These are phyloP conservation scores for Epirrhoe alternata DNA, from an alignment of 2,888 invertebrate species.

Conservation along the genomic window DNA sequence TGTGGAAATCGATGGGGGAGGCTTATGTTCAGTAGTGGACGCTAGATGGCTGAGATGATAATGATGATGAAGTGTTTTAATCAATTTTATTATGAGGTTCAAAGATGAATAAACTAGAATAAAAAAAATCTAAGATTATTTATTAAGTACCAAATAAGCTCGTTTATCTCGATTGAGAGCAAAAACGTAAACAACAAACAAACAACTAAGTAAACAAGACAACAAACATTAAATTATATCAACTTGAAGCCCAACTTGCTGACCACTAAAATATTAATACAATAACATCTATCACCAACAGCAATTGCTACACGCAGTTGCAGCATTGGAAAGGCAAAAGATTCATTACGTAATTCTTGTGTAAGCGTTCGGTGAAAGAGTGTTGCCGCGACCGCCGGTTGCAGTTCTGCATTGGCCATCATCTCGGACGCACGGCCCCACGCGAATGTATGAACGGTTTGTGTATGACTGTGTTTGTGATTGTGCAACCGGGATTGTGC, in stretches of 20 bases:
- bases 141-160: too few species aligned
- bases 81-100: too few species aligned
- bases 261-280: slow-evolving; percentile 16
- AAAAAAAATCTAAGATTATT: too few species aligned
- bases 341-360: slow-evolving; percentile 75
- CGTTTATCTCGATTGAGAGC: background rate
- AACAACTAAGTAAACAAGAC: background rate
- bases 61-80: too few species aligned
- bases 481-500: slow-evolving; percentile 48
- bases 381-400: slow-evolving; percentile 56
- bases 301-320: slow-evolving; percentile 64
- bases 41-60: too few species aligned
- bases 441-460: slow-evolving; percentile 34
- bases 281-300: slow-evolving; percentile 49
- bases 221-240: background rate
- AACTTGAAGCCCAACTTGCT: background rate
- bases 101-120: too few species aligned
- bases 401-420: slow-evolving; percentile 71
- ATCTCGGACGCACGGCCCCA: slow-evolving; percentile 58
- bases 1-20: too few species aligned
- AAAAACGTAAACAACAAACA: background rate
- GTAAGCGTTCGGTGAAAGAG: slow-evolving; percentile 77
- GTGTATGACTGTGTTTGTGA: slow-evolving; percentile 33
- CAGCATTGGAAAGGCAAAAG: slow-evolving; percentile 77
- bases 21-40: too few species aligned